Base-by-base conservation (phyloP, 2,113 vertebrate species). In the Mormyrus iriodes region DNA sequence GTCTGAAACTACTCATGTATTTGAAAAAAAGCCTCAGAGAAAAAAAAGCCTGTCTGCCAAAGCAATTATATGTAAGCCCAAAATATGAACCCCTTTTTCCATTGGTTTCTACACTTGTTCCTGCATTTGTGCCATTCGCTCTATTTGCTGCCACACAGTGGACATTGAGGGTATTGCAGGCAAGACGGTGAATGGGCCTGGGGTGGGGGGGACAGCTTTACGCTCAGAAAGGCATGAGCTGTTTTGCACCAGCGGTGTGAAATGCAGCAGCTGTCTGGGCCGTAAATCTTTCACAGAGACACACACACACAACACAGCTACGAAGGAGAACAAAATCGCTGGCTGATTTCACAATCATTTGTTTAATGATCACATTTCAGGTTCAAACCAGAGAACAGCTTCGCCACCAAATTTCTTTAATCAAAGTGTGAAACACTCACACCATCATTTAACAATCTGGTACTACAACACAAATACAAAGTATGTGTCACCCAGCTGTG, bases 21-120 rank as follows among this genome's bases (percentile, higher is more conserved):
- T 46, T 10, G 69, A 6, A n/a, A 83, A 87, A 9, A 58, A 35
- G 6, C 17, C 17, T 19, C 5, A 42, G 48, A 61, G 8, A 51
- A 42, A 17, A 88, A 48, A 85, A 85, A 85, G 35, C 44, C 42
- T 88, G 39, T 42, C 73, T 35, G 73, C 73, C 39, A 39, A 35
- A 44, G 24, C 39, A 27, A 55, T 88, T 91, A 89, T 90, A 82
- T 92, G 89, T 88, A 12, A 48, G 31, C 83, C 42, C 79, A 19
- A 89, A 92, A 90, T 91, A 92, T 93, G 93, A 93, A 91, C 42
- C 92, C 92, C 65, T 89, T 93, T 95, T 94, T 94, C 95, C 93
- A 94, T 3, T 83, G 83, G 89, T 91, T 90, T 91, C 73, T 39
- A 87, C 1, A n/a, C 44, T 85, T 49, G 44, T 13, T 85, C 82